These are phyloP conservation scores for Exephanes ischioxanthus DNA, from an alignment of 2,888 invertebrate genomes.

Conservation along the genomic window DNA sequence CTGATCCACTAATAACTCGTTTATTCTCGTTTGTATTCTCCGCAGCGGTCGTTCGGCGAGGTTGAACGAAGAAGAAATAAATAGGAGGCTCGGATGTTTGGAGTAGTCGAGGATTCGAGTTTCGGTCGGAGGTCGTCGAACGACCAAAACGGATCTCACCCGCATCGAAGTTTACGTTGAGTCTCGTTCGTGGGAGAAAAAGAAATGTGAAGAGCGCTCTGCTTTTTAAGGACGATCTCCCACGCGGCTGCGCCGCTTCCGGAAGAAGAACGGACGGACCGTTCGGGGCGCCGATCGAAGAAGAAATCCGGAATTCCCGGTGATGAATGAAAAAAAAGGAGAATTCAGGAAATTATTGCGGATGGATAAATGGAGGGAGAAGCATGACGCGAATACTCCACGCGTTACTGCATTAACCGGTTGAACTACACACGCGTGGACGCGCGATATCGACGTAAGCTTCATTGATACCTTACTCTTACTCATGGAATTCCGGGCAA, in stretches of 20 bases:
- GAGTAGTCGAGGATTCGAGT: background rate
- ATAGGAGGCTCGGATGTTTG: background rate
- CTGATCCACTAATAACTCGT: background rate
- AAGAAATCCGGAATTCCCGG: background rate
- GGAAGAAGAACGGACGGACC: background rate
- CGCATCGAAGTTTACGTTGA: slow-evolving; percentile 24
- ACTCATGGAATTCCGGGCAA: background rate
- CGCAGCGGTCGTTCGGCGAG: background rate
- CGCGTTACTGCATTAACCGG: slow-evolving; percentile 5
- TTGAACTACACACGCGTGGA: slow-evolving; percentile 15
- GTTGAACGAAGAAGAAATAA: slow-evolving; percentile 1
- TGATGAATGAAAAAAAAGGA: background rate
- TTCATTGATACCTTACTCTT: slow-evolving; percentile 21
- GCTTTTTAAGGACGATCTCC: slow-evolving; percentile 3
- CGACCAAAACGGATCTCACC: slow-evolving; percentile 18
- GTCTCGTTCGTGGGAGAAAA: slow-evolving; percentile 2
- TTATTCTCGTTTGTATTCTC: background rate
- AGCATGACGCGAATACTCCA: slow-evolving; percentile 11
- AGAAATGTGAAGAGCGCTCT: background rate
- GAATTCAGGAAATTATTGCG: slow-evolving; percentile 3
- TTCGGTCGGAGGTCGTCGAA: slow-evolving; percentile 41
- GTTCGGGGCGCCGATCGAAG: background rate
- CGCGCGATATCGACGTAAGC: slow-evolving; percentile 11
- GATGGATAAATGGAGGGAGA: background rate
- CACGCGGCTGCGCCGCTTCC: background rate